Evolutionary conservation across 2,113 vertebrate species (phyloP), one percentile per base, ranked within the genome.

Genomic region (Paralichthys olivaceus): DNA sequence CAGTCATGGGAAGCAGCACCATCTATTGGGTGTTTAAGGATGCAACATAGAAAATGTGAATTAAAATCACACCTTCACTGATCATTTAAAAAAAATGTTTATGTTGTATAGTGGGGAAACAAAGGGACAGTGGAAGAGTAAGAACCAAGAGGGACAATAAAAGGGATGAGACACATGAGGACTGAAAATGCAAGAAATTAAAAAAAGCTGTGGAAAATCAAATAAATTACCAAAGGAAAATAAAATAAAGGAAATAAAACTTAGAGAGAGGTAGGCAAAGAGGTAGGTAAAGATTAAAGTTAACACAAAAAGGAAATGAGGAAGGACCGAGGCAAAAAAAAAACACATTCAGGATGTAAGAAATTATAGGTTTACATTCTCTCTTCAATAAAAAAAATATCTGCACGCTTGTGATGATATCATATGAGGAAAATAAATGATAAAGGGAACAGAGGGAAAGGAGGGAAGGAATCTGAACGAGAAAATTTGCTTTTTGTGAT

Each of bases 1-100:
- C 81, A 90, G 63, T 60, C 68, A 34, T 89, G 92, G 91, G 12
- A 70, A 85, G 90, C 83, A 91, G 87, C 91, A 43, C 92, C 93
- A 92, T 93, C 94, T 94, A 77, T 84, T 69, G 94, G 89, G 59
- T 4, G 17, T 11, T 28, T 4, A 8, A 22, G 54, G 5, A 77
- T 22, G 49, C 43, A 37, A 34, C 56, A 65, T 57, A 54, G 34
- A 75, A 43, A 32, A 58, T 22, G 37, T 17, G 11, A 32, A 61
- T 51, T 47, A 15, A 68, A 75, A 12, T 62, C 14, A 29, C 15
- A 45, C 37, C 19, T 57, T 80, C 28, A 2, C n/a, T 60, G 20
- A 56, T 70, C 57, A 51, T 61, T 40, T 34, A 69, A 43, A 71
- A 83, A 60, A 65, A 20, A 29, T 7, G 1, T 34, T 32, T 19